Evolutionary conservation across 2,113 vertebrate species (phyloP), one percentile per base, ranked within the genome.

Genomic region (Falco punctatus): DNA sequence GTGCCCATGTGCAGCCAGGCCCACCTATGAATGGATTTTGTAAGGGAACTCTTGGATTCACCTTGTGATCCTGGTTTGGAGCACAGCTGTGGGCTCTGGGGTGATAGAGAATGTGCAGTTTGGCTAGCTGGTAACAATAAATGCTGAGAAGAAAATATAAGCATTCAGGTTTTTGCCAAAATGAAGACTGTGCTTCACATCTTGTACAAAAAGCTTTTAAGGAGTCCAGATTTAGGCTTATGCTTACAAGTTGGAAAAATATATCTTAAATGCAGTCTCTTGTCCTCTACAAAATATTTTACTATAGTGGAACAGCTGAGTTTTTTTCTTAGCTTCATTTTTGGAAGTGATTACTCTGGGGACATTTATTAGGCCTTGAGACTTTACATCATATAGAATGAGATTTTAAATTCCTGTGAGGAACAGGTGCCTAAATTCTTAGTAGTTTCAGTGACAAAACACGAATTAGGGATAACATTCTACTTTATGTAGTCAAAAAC

Each of bases 51-150:
- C 30, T 57, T 59, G 33, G 32, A 24, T 80, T 80, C 18, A 15
- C 81, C 24, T 44, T 72, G 28, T 73, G 44, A 80, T 52, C 73
- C 19, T 73, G 27, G 9, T 51, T 77, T 65, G 24, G 6, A 59
- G 4, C 12, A 40, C 0, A 1, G 3, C 3, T 59, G 6, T 59
- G 54, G 24, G 28, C 32, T 81, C 27, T 64, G 23, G 10, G 6
- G 2, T 61, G 42, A 52, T 16, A 52, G 9, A 38, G 3, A 8
- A 18, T 19, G 6, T 33, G 33, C 33, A 62, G 21, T 54, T 23
- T 92, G 42, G 17, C 4, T 54, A 58, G 7, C 5, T 46, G 19
- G 7, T 70, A 35, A 22, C 30, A 57, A 73, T 54, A 85, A 77
- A 51, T 2, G 2, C 21, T 70, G 33, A 69, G 9, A 33, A 78